phyloP scores from a whole-genome alignment of 1,140 invertebrate genomes.

The Wiebesia pumilae region DNA sequence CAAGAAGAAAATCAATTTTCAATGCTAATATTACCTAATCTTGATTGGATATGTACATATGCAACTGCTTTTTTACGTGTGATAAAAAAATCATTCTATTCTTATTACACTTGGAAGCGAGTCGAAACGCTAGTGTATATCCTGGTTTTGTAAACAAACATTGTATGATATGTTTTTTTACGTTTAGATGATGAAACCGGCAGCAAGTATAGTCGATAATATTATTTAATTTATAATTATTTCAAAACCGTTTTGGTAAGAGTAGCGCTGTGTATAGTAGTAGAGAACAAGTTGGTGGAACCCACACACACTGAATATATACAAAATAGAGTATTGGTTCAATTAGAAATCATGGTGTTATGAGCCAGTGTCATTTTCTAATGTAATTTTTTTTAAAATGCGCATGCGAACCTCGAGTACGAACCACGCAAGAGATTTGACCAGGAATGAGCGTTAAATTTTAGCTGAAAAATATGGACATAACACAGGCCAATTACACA shows the following conservation, averaged over 20 bases:
- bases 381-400: slow-evolving; percentile 39
- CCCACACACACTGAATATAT: slow-evolving; percentile 46
- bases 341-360: slow-evolving; percentile 52
- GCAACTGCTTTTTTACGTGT: slow-evolving; percentile 74
- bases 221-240: slow-evolving; percentile 54
- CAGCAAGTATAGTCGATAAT: slow-evolving; percentile 53
- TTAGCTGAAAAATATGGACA: slow-evolving; percentile 11
- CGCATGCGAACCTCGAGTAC: slow-evolving; percentile 25
- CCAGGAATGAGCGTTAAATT: slow-evolving; percentile 8
- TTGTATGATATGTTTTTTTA: slow-evolving; percentile 61
- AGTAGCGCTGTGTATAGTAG: slow-evolving; percentile 51
- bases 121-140: slow-evolving; percentile 71
- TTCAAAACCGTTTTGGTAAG: slow-evolving; percentile 47
- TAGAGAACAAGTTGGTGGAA: slow-evolving; percentile 37
- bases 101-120: slow-evolving; percentile 67
- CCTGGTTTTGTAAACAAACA: slow-evolving; percentile 72
- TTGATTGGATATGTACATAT: slow-evolving; percentile 70
- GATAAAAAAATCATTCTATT: slow-evolving; percentile 72
- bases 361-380: slow-evolving; percentile 52
- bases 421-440: slow-evolving; percentile 43
- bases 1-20: slow-evolving; percentile 53
- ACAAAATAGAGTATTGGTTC: slow-evolving; percentile 34
- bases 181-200: slow-evolving; percentile 48
- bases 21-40: slow-evolving; percentile 68
- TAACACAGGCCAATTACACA: slow-evolving; percentile 23